These are phyloP conservation scores for Cosmia trapezina DNA, from an alignment of 2,888 invertebrate species.

Conservation along the genomic window DNA sequence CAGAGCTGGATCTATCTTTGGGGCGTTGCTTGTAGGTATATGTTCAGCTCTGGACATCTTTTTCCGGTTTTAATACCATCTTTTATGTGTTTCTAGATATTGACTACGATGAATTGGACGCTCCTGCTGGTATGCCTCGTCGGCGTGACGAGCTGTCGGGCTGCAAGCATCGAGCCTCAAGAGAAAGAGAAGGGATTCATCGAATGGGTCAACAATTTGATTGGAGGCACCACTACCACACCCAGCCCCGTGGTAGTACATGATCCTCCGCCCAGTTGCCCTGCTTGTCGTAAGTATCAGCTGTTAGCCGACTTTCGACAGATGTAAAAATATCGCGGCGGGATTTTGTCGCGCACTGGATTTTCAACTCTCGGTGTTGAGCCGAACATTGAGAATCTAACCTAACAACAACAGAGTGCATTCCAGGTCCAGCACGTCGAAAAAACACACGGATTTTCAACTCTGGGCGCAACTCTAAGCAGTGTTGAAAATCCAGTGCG, in stretches of 20 bases:
- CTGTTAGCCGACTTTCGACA: too few relatives aligned
- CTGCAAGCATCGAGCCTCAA: conserved; percentile 53
- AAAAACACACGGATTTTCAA: too few relatives aligned
- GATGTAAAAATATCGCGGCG: too few relatives aligned
- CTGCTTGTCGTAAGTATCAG: conserved; percentile 88
- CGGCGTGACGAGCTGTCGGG: conserved; percentile 68
- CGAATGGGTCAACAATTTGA: conserved; percentile 84
- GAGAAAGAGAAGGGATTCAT: conserved; percentile 79
- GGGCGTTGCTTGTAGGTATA: not conserved
- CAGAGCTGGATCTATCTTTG: not conserved
- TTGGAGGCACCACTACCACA: conserved; percentile 77
- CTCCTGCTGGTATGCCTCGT: conserved; percentile 73
- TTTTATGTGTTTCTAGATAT: conserved; percentile 30
- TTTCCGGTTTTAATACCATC: not conserved
- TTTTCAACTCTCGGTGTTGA: too few relatives aligned
- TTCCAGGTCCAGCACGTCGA: too few relatives aligned
- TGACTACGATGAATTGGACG: conserved; percentile 73
- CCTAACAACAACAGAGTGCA: too few relatives aligned
- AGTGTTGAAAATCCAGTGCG: too few relatives aligned
- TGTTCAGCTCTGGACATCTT: not conserved
- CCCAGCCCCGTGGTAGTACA: conserved; percentile 67
- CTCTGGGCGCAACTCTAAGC: too few relatives aligned
- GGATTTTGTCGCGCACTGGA: too few relatives aligned
- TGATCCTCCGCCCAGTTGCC: conserved; percentile 84
- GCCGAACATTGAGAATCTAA: too few relatives aligned